These are phyloP conservation scores for Dugesia japonica DNA, from an alignment of 2,888 invertebrate species.

Conservation along the genomic window DNA sequence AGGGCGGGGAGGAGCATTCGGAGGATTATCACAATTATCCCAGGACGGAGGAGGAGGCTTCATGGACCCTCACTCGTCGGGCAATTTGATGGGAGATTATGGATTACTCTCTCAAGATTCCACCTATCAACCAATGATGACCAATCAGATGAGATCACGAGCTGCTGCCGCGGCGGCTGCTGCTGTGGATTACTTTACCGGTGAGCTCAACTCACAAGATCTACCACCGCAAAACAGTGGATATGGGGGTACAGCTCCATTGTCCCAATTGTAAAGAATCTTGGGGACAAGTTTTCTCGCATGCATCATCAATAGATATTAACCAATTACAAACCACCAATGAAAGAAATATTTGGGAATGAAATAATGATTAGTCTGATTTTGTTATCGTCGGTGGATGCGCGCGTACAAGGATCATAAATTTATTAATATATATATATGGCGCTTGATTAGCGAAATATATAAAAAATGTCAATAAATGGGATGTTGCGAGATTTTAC, in stretches of 20 bases:
- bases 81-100: constrained; percentile 48
- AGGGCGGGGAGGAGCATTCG: constrained; percentile 37
- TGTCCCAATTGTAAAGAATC: constrained; percentile 1
- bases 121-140: constrained; percentile 55
- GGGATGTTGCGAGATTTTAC: not conserved
- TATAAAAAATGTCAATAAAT: constrained; percentile 2
- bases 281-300: not conserved
- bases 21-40: constrained; percentile 56
- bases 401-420: too few relatives aligned
- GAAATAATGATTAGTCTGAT: too few relatives aligned
- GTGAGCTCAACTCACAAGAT: not conserved
- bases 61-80: constrained; percentile 42
- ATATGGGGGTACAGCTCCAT: not conserved
- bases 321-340: too few relatives aligned
- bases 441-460: not conserved
- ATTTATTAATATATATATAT: not conserved
- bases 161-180: not conserved
- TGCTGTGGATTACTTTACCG: not conserved
- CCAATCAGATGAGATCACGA: not conserved
- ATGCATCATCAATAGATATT: not conserved
- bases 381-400: too few relatives aligned
- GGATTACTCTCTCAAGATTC: constrained; percentile 75
- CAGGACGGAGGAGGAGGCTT: constrained; percentile 49
- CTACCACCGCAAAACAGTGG: not conserved
- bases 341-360: too few relatives aligned